These are phyloP conservation scores for Andrena fulva DNA, from an alignment of 2,888 invertebrate species.

Conservation along the genomic window DNA sequence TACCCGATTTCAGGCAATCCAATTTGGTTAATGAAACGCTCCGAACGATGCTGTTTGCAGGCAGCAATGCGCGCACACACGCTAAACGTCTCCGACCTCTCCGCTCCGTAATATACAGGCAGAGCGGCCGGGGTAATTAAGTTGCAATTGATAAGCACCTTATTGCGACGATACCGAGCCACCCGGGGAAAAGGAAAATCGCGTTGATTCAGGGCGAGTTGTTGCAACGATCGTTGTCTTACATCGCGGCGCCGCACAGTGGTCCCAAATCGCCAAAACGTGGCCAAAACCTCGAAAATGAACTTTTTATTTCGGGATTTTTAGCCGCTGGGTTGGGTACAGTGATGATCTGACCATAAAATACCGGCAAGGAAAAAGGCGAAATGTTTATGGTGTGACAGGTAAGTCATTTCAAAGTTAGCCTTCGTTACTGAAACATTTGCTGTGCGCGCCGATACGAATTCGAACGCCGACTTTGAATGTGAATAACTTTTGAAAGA, in stretches of 20 bases:
- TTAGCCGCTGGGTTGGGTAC: too few species aligned
- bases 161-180: slow-evolving; percentile 63
- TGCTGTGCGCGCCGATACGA: too few species aligned
- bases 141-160: slow-evolving; percentile 73
- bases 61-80: slow-evolving; percentile 27
- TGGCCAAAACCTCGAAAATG: too few species aligned
- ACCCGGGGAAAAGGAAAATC: slow-evolving; percentile 57
- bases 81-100: slow-evolving; percentile 1
- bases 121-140: slow-evolving; percentile 62
- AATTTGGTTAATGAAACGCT: slow-evolving; percentile 73
- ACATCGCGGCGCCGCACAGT: not conserved
- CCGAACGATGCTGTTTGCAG: slow-evolving; percentile 64
- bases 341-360: too few species aligned
- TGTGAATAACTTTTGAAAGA: too few species aligned
- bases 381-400: too few species aligned
- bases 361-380: too few species aligned
- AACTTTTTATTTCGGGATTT: too few species aligned
- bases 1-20: slow-evolving; percentile 77
- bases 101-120: slow-evolving; percentile 53
- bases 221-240: slow-evolving; percentile 11
- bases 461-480: too few species aligned
- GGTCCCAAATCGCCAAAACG: too few species aligned
- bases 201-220: slow-evolving; percentile 35
- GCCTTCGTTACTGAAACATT: too few species aligned
- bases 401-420: too few species aligned